Base-by-base conservation (phyloP, 2,113 vertebrate species). In the Syngnathus floridae region DNA sequence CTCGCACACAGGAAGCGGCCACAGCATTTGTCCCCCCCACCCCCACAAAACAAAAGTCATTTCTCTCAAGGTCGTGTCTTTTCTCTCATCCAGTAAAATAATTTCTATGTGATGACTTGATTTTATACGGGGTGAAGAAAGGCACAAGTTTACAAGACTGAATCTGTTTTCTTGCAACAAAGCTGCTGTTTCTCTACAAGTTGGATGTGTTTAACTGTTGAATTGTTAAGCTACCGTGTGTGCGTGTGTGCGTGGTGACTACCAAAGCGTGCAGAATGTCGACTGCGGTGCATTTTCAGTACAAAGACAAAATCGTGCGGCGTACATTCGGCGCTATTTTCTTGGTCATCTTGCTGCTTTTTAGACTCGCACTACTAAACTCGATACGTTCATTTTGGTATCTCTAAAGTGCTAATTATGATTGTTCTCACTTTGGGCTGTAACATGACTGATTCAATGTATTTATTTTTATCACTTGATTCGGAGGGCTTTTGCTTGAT, bases 201-300 rank as follows among this genome's bases (percentile, higher is more conserved):
- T 67, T 37, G 65, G 54, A 46, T 40, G 65, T 77, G 64, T 62
- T 70, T 35, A 79, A 79, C 79, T 80, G 73, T 79, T 82, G 76
- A 86, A 59, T 68, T 21, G 58, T 69, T 13, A 4, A n/a, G 45
- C 51, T 58, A 10, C 13, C 19, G 46, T 31, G 7, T 10, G 3
- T 5, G 37, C 37, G 35, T 37, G 55, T 35, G 36, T 22, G 51
- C 10, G 69, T 57, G 49, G 52, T 46, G 22, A 65, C 66, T 81
- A 82, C 76, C 80, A 84, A 85, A 86, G 77, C 9, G 52, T 61
- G 52, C 69, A 76, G 76, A 73, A 74, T 71, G 55, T 79, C 12
- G 58, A 35, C 40, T 31, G 38, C 55, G 54, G 64, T 68, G 64
- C 64, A 21, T 75, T 52, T 61, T 2, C 21, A 41, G 57, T 40